Conservation (phyloP, 2,888 invertebrate species). For the Idaea dimidiata region DNA sequence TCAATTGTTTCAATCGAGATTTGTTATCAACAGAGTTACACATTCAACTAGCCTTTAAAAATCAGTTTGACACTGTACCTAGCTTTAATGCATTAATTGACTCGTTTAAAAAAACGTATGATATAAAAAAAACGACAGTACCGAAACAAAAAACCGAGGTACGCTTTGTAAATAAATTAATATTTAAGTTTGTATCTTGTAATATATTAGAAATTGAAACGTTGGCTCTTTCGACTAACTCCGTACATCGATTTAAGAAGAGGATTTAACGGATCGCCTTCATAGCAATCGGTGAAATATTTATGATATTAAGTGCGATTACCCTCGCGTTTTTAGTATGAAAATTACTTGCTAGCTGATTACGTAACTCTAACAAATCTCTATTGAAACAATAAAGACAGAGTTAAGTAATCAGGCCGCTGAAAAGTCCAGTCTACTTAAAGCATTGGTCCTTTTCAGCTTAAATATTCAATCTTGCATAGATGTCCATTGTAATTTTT, state of each 20-base stretch:
- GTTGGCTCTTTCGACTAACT: not conserved
- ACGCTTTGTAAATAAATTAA: conserved; percentile 73
- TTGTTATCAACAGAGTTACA: too few species aligned
- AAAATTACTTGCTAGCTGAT: too few species aligned
- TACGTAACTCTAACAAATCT: too few species aligned
- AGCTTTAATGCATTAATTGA: conserved; percentile 5
- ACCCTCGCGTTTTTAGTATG: not conserved
- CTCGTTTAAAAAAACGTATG: conserved; percentile 17
- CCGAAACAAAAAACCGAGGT: conserved; percentile 44
- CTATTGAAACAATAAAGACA: too few species aligned
- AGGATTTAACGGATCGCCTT: not conserved
- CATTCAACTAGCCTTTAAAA: not conserved
- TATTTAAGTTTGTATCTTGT: conserved; percentile 72
- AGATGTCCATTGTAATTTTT: not conserved
- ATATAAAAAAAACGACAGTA: conserved; percentile 37
- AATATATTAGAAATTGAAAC: conserved; percentile 41
- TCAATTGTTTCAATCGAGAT: too few species aligned
- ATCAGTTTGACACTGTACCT: conserved; percentile 3
- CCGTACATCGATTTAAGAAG: not conserved
- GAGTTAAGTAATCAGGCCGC: too few species aligned
- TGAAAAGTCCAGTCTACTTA: too few species aligned
- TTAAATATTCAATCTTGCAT: too few species aligned
- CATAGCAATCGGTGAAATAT: not conserved
- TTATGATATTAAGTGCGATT: too few species aligned
- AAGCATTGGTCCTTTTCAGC: not conserved